Evolutionary conservation across 2,113 vertebrate species (phyloP).

Genomic region (Muntiacus reevesi): DNA sequence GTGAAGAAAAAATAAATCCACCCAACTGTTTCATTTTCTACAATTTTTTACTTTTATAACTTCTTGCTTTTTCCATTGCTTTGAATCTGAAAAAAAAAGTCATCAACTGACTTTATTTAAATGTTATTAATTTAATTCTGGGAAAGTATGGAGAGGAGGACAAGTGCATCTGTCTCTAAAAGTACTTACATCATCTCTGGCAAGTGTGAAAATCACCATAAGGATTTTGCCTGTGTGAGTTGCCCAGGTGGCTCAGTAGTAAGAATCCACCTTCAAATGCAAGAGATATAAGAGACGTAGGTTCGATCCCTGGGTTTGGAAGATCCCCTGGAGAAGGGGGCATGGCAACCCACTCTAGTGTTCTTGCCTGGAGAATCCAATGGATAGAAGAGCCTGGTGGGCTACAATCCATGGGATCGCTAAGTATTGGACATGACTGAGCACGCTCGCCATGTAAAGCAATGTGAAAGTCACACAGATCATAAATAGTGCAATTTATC

Average conservation of each 20-base stretch:
- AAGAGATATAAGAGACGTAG: not conserved
- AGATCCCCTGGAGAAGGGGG: not conserved
- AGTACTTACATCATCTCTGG: not conserved
- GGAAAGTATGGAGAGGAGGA: not conserved
- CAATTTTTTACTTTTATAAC: not conserved
- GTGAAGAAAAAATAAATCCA: conserved; percentile 5
- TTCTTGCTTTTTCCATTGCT: not conserved
- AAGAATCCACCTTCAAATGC: rapidly evolving
- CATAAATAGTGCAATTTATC: not conserved
- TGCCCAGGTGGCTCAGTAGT: not conserved
- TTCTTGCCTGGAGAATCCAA: not conserved
- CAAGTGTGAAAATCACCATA: not conserved
- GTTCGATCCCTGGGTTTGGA: not conserved
- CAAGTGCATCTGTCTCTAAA: not conserved
- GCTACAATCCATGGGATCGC: not conserved
- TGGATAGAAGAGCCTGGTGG: not conserved
- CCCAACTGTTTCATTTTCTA: not conserved
- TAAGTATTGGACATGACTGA: not conserved
- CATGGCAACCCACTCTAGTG: not conserved
- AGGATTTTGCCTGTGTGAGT: not conserved
- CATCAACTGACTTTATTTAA: not conserved
- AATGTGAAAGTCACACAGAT: not conserved
- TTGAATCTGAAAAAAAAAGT: not conserved
- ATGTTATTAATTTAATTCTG: not conserved
- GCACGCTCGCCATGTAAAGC: not conserved